Evolutionary conservation across 2,113 vertebrate genomes (phyloP).

Genomic region (Zosterops japonicus): DNA sequence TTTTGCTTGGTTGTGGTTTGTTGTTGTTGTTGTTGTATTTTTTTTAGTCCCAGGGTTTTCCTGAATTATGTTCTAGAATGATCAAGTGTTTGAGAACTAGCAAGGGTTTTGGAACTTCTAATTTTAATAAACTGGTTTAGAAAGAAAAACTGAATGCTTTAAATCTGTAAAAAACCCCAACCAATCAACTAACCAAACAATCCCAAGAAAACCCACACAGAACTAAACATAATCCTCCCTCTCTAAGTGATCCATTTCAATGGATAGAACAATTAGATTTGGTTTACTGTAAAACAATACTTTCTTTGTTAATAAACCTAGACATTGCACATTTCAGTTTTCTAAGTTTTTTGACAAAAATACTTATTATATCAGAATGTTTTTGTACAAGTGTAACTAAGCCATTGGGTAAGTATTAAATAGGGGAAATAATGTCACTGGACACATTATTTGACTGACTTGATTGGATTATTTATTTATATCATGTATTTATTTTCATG

Average conservation of each 20-base stretch:
- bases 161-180: neutral
- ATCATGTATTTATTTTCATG: neutral
- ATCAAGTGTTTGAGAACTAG: neutral
- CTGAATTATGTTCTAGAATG: neutral
- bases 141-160: neutral
- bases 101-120: neutral
- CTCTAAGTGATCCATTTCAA: neutral
- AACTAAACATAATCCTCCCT: neutral
- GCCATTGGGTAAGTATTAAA: neutral
- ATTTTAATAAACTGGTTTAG: neutral
- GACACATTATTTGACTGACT: neutral
- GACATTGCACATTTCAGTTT: neutral
- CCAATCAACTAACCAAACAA: neutral
- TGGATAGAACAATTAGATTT: neutral
- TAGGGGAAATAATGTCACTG: neutral
- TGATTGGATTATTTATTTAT: neutral
- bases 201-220: fast-evolving
- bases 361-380: neutral
- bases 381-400: neutral
- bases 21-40: too few species aligned
- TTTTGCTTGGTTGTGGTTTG: too few species aligned
- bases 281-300: neutral
- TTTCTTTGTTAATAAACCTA: neutral
- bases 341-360: neutral
- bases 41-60: neutral